These are phyloP conservation scores for Globia sparganii DNA, from an alignment of 2,888 invertebrate species.

Conservation along the genomic window DNA sequence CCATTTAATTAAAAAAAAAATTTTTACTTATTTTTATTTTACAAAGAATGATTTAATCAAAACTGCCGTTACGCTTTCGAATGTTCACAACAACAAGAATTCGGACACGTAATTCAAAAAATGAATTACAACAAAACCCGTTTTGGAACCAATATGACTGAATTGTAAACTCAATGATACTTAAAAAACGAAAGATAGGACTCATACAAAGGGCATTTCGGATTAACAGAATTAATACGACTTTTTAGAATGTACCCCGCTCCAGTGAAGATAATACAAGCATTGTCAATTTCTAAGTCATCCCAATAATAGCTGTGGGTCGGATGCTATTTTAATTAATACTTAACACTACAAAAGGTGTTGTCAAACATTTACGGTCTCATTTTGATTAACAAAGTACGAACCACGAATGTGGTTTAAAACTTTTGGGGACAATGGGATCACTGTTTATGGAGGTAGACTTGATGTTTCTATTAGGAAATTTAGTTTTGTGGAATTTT, in stretches of 20 bases:
- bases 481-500: background rate
- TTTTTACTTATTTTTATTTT: no score
- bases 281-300: conserved; percentile 43
- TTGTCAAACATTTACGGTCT: conserved; percentile 28
- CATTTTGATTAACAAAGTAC: conserved; percentile 59
- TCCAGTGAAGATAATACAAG: conserved; percentile 30
- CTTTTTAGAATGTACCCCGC: conserved; percentile 27
- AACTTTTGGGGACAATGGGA: conserved; percentile 42
- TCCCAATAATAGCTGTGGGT: conserved; percentile 40
- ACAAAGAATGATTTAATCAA: background rate
- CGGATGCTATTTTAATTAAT: conserved; percentile 64
- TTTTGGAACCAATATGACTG: conserved; percentile 6
- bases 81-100: background rate
- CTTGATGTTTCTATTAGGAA: conserved; percentile 26
- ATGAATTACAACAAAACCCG: background rate
- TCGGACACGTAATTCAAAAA: background rate
- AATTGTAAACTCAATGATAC: conserved; percentile 9
- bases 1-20: no score
- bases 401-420: conserved; percentile 44
- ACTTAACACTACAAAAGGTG: conserved; percentile 51
- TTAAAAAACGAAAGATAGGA: conserved; percentile 18
- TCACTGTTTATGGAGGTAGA: conserved; percentile 14
- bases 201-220: conserved; percentile 8
- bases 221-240: conserved; percentile 30
- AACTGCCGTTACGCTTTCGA: background rate